Base-by-base conservation (phyloP, 2,888 invertebrate species). In the Tupiocoris notatus region DNA sequence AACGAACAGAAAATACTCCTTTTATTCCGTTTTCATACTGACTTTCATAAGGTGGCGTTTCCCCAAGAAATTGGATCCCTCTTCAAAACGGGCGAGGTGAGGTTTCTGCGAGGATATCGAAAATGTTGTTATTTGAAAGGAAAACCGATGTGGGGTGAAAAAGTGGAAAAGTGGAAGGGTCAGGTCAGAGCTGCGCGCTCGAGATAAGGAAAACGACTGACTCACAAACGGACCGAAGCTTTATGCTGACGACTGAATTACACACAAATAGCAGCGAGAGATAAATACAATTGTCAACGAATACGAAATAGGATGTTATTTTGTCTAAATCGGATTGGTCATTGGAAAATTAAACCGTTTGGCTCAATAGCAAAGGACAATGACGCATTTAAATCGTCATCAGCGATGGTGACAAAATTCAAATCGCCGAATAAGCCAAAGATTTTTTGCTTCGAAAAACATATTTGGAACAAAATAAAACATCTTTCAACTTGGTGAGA, bases 91-190 rank as follows among this genome's bases (percentile, higher is more conserved):
- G 57, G 22, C 21, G 22, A 17, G 2, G 2, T 16, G n/a, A n/a
- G n/a, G n/a, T n/a, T n/a, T n/a, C n/a, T n/a, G n/a, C n/a, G 54
- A 67, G 58, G 59, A 59, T 59, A 70, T 70, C 61, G 59, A n/a
- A 70, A 70, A 70, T 59, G 58, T 57, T 70, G 59, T 70, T 59
- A 70, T 70, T 70, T 59, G 70, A 3, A 12, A 39, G 67, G 18
- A 17, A 65, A 64, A 25, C 65, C 63, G 20, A 9, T 25, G 25
- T 9, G 12, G 1, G 63, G 39, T 16, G 25, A 24, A 9, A 65
- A 18, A 21, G 56, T 39, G 22, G 67, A 17, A 54, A n/a, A n/a
- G n/a, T n/a, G n/a, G n/a, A n/a, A n/a, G n/a, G n/a, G n/a, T n/a
- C n/a, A n/a, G n/a, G n/a, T n/a, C n/a, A n/a, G 57, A 21, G 21